Evolutionary conservation across 2,797 vertebrate species (phyloP).

Genomic region (Helostoma temminkii): DNA sequence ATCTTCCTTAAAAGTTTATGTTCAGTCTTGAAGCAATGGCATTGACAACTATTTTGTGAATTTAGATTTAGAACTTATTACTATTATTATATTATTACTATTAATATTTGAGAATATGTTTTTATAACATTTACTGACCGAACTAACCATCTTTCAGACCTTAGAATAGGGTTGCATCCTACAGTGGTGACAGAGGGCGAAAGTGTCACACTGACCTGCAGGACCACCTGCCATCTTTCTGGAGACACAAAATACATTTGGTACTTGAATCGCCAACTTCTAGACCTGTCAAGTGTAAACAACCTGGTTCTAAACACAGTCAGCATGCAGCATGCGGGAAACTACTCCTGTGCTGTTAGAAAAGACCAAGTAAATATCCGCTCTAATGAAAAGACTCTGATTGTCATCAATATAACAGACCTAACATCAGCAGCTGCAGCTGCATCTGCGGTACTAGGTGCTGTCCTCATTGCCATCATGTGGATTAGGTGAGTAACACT

Average conservation of each 20-base stretch:
- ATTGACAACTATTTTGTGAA: too few species aligned
- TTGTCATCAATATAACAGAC: too few species aligned
- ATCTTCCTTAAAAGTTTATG: too few species aligned
- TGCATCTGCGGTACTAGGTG: too few species aligned
- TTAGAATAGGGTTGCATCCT: neutral
- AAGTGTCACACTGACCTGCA: conserved; percentile 2
- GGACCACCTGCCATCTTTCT: neutral
- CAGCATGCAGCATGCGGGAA: conserved; percentile 35
- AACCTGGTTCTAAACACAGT: conserved; percentile 32
- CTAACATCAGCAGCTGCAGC: neutral
- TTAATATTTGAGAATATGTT: too few species aligned
- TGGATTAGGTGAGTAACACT: too few species aligned
- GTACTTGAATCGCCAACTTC: conserved; percentile 16
- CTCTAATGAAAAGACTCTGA: neutral
- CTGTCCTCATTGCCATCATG: too few species aligned
- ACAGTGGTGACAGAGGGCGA: rapidly evolving
- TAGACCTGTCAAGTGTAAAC: conserved; percentile 18
- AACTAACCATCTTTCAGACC: neutral
- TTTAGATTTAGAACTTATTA: too few species aligned
- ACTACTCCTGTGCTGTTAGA: conserved; percentile 34
- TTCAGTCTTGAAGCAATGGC: too few species aligned
- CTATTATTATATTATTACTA: too few species aligned
- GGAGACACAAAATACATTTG: conserved; percentile 37
- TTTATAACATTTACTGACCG: too few species aligned
- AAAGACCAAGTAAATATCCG: rapidly evolving